phyloP scores from a whole-genome alignment of 2,888 invertebrate species.

The Calliopum simillimum region DNA sequence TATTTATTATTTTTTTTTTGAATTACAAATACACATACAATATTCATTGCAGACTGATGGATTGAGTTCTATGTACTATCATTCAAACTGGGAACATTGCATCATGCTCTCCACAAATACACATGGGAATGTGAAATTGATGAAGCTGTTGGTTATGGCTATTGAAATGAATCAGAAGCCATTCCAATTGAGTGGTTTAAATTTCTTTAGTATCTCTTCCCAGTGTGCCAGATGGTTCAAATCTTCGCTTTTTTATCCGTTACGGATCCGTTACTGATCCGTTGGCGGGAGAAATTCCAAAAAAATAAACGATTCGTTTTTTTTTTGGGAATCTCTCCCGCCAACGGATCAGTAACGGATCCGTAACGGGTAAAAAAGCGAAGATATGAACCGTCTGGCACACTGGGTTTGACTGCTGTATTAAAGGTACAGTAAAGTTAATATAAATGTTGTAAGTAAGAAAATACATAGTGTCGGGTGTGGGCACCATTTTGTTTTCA shows the following conservation, averaged over 20 bases:
- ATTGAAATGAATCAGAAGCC: slow-evolving; percentile 54
- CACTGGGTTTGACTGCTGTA: slow-evolving; percentile 50
- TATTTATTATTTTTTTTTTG: neutral
- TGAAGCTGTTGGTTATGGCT: slow-evolving; percentile 53
- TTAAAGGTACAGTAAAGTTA: slow-evolving; percentile 39
- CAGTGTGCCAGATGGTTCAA: no score
- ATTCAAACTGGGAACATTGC: slow-evolving; percentile 54
- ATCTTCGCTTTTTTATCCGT: no score
- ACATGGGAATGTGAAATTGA: slow-evolving; percentile 51
- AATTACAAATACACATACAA: neutral
- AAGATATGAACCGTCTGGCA: no score
- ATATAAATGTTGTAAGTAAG: no score
- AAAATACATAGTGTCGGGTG: no score
- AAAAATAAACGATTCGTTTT: no score
- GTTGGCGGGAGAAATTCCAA: no score
- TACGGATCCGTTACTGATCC: no score
- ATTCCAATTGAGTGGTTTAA: slow-evolving; percentile 54
- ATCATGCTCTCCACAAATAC: slow-evolving; percentile 51
- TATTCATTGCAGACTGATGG: slow-evolving; percentile 49
- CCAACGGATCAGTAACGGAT: no score
- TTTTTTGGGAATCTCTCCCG: no score
- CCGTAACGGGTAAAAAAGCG: no score
- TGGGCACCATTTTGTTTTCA: no score
- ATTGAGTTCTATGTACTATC: slow-evolving; percentile 56
- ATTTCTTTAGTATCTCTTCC: slow-evolving; percentile 58